phyloP scores from a whole-genome alignment of 2,797 vertebrate species.

The Macropodus opercularis region DNA sequence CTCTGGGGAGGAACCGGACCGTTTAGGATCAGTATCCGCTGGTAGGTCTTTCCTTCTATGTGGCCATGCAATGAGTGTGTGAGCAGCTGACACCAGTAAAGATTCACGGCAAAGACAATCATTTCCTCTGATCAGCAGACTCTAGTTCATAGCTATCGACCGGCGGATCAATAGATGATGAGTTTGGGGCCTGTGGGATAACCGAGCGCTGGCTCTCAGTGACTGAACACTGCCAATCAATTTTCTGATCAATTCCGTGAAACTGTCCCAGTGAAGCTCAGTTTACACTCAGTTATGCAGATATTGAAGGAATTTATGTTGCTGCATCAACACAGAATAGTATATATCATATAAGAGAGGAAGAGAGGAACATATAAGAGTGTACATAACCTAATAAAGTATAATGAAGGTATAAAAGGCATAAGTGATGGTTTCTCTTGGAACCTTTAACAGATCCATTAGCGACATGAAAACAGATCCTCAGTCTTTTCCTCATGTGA shows the following conservation, averaged over 20 bases:
- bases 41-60: slow-evolving; percentile 50
- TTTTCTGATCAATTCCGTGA: slow-evolving; percentile 45
- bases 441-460: not conserved
- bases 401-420: too few species aligned
- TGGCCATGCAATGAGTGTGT: slow-evolving; percentile 59
- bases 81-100: slow-evolving; percentile 11
- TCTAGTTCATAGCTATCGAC: slow-evolving; percentile 46
- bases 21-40: slow-evolving; percentile 58
- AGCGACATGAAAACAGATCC: not conserved
- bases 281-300: slow-evolving; percentile 4
- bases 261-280: slow-evolving; percentile 1
- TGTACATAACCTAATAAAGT: not conserved
- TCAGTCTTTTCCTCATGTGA: slow-evolving; percentile 3
- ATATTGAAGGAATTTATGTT: not conserved
- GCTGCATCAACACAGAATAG: not conserved
- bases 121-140: slow-evolving; percentile 45
- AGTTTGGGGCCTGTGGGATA: slow-evolving; percentile 22
- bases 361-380: not conserved
- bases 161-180: slow-evolving; percentile 53
- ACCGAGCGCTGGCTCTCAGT: slow-evolving; percentile 6
- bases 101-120: slow-evolving; percentile 37
- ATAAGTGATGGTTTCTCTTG: not conserved
- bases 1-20: slow-evolving; percentile 56
- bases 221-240: slow-evolving; percentile 19
- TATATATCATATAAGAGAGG: too few species aligned